Evolutionary conservation across 2,113 vertebrate species (phyloP).

Genomic region (Atractosteus spatula): DNA sequence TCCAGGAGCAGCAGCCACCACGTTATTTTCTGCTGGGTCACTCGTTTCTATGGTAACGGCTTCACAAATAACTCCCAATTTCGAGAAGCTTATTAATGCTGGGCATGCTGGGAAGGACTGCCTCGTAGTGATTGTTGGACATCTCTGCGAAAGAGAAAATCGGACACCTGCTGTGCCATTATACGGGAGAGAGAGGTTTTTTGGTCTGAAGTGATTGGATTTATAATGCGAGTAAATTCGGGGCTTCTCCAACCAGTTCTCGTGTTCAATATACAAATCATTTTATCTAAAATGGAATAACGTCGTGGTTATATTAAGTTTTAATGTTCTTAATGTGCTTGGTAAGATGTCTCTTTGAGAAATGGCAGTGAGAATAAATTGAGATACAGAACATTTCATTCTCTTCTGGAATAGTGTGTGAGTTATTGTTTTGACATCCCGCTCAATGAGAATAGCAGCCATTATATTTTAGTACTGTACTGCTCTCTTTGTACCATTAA

Average conservation of each 20-base stretch:
- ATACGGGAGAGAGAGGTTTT: background rate
- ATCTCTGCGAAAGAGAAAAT: background rate
- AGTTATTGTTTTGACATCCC: conserved; percentile 1
- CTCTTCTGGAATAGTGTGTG: background rate
- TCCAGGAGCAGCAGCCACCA: too few species aligned
- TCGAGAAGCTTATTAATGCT: background rate
- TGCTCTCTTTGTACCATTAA: conserved; percentile 2
- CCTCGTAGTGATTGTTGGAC: conserved; percentile 1
- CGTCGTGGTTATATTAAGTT: too few species aligned
- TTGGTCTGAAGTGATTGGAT: too few species aligned
- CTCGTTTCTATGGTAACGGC: conserved; percentile 14
- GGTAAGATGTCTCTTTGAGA: too few species aligned
- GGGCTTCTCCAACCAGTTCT: too few species aligned
- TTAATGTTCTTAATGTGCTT: too few species aligned
- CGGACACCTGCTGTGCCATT: background rate
- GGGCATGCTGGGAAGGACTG: background rate
- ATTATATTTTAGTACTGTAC: conserved; percentile 10
- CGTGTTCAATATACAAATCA: too few species aligned
- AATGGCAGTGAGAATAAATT: background rate
- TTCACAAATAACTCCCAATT: background rate
- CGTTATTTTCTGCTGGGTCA: background rate
- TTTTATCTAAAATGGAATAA: too few species aligned
- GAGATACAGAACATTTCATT: background rate
- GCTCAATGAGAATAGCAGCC: background rate
- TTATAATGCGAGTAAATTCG: too few species aligned